Base-by-base conservation (phyloP, 2,888 invertebrate species). In the Nemurella pictetii region DNA sequence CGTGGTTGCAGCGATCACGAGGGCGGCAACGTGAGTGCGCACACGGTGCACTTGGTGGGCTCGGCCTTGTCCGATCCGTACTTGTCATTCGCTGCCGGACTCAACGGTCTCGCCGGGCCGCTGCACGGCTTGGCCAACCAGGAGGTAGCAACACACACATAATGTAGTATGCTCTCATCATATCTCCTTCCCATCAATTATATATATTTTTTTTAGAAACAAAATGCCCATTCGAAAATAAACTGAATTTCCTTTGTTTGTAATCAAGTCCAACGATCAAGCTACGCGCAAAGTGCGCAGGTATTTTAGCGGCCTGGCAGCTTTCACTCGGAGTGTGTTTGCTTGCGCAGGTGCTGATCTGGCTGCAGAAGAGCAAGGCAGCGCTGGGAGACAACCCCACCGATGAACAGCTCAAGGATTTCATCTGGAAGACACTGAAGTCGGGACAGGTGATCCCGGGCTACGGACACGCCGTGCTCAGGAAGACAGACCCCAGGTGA, bases 391-490 rank as follows among this genome's bases (percentile, higher is more conserved):
- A 96, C 88, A 95, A 94, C 89, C 95, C 96, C 87, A 94, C 96
- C 25, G 98, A 99, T 90, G 96, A 98, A 0, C 94, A 97, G 88
- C 93, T 99, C 84, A 97, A 97, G 90, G 98, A 99, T 83, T 99
- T 98, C 92, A 97, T 99, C 89, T 97, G 98, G 97, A 98, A 97
- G 91, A 99, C 98, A 0, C 93, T 98, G 85, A 98, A 98, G 92
- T 95, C 96, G 86, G 98, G 98, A 87, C 97, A 97, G 91, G 98
- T 98, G n/a, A 96, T 99, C 77, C 98, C 98, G 83, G 98, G 98
- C 81, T 98, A 98, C 89, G 98, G 98, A 36, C 98, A 98, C 90
- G 98, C 98, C 87, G 98, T 99, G 0, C 93, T 98, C 87, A 94
- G 98, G 88, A 98, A 98, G 91, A 98, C 98, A 87, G 98, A 98